phyloP scores from a whole-genome alignment of 1,140 invertebrate genomes.

The Chlorops oryzae region DNA sequence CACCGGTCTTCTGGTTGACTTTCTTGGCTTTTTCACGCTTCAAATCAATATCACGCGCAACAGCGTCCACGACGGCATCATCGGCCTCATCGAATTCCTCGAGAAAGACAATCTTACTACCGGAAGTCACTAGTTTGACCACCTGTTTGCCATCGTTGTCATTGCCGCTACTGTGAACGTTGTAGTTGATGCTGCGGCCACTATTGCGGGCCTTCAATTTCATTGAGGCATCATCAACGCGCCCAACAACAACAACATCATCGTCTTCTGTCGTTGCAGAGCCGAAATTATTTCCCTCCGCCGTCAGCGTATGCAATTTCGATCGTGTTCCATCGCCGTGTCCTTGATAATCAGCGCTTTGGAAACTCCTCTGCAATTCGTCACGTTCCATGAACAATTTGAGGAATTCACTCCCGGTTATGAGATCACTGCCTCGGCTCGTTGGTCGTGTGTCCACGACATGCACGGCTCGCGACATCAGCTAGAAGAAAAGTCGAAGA shows the following conservation, averaged over 20 bases:
- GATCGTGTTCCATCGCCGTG: conserved; percentile 19
- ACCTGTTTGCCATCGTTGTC: conserved; percentile 17
- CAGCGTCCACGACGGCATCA: conserved; percentile 16
- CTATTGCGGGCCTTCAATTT: conserved; percentile 13
- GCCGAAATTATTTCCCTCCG: conserved; percentile 1
- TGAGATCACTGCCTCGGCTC: conserved; percentile 35
- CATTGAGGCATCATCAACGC: background rate
- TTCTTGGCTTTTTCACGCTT: conserved; percentile 6
- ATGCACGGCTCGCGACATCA: conserved; percentile 9
- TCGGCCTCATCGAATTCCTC: conserved; percentile 26
- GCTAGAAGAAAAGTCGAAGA: conserved; percentile 8
- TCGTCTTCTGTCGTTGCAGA: background rate
- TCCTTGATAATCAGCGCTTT: conserved; percentile 21
- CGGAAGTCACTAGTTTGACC: conserved; percentile 36
- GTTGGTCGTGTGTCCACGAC: conserved; percentile 1
- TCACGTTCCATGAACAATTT: conserved; percentile 41
- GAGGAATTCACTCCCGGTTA: conserved; percentile 44
- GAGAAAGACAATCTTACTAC: conserved; percentile 44
- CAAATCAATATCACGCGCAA: conserved; percentile 15
- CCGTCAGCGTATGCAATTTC: conserved; percentile 7
- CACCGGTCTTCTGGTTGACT: background rate
- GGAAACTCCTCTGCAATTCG: conserved; percentile 32
- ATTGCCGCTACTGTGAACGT: conserved; percentile 16
- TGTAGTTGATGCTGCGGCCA: conserved; percentile 31
- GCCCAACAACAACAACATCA: background rate